Evolutionary conservation across 2,113 vertebrate genomes (phyloP).

Genomic region (Salvator merianae): DNA sequence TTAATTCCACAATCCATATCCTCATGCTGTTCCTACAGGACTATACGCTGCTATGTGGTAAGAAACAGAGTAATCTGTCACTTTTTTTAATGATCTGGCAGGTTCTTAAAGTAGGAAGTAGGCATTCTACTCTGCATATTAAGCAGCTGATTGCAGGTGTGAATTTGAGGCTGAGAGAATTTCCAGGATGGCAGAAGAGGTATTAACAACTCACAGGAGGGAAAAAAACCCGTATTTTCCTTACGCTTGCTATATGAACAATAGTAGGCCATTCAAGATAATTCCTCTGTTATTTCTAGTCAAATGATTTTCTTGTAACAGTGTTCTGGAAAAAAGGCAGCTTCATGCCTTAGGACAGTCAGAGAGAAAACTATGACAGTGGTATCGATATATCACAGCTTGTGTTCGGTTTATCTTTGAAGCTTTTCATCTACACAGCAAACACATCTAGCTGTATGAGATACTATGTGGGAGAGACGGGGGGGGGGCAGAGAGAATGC

Average conservation of each 20-base stretch:
- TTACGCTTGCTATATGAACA: not conserved
- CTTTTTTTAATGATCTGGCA: not conserved
- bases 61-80: not conserved
- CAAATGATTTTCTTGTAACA: no score
- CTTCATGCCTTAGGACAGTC: no score
- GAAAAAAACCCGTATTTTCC: not conserved
- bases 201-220: not conserved
- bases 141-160: not conserved
- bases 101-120: not conserved
- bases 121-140: not conserved
- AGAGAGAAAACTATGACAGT: no score
- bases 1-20: not conserved
- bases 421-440: not conserved
- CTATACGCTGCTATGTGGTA: not conserved
- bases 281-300: no score
- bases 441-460: not conserved
- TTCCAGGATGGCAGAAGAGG: not conserved
- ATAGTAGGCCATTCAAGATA: not conserved
- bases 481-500: no score
- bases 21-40: not conserved
- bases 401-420: no score
- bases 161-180: not conserved
- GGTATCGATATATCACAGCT: no score
- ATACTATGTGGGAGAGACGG: no score
- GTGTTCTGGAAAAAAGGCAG: no score